A percentile compares a stretch with the other conserved stretches of the same genome.
phyloP scores from a whole-genome alignment of 2,797 vertebrate species.

The Enteromius thamalakanensis region DNA sequence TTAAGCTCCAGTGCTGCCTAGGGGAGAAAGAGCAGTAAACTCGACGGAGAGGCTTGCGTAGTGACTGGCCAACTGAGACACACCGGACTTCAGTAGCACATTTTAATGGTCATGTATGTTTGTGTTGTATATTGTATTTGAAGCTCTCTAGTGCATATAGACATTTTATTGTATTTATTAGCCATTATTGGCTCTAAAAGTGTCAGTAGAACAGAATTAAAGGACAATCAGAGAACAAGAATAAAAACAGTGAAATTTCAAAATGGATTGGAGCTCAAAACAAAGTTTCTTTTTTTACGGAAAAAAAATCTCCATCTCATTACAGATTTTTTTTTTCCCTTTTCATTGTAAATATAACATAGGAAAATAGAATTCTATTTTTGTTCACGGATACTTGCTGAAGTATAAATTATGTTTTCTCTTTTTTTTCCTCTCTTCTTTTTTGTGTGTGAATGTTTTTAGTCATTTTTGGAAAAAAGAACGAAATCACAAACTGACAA shows the following conservation, averaged over 20 bases:
- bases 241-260: conserved; percentile 72
- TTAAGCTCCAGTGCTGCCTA: conserved; percentile 91
- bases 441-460: conserved; percentile 68
- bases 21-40: conserved; percentile 78
- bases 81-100: conserved; percentile 78
- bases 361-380: conserved; percentile 97
- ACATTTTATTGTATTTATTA: conserved; percentile 95
- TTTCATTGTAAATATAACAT: conserved; percentile 96
- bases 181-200: conserved; percentile 93
- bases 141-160: conserved; percentile 85
- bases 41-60: conserved; percentile 78
- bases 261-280: conserved; percentile 84
- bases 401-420: conserved; percentile 97
- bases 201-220: conserved; percentile 84
- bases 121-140: conserved; percentile 86
- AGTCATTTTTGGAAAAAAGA: conserved; percentile 77
- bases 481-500: conserved; percentile 78
- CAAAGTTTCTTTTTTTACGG: conserved; percentile 63
- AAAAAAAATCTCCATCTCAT: conserved; percentile 86
- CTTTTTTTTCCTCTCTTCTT: conserved; percentile 66
- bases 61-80: conserved; percentile 82
- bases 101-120: conserved; percentile 79
- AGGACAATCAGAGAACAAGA: conserved; percentile 88
- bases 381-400: conserved; percentile 91
- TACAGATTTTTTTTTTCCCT: conserved; percentile 77